Evolutionary conservation across 1,140 invertebrate species (phyloP), one percentile per base, ranked within the genome.

Genomic region (Grapholita molesta): DNA sequence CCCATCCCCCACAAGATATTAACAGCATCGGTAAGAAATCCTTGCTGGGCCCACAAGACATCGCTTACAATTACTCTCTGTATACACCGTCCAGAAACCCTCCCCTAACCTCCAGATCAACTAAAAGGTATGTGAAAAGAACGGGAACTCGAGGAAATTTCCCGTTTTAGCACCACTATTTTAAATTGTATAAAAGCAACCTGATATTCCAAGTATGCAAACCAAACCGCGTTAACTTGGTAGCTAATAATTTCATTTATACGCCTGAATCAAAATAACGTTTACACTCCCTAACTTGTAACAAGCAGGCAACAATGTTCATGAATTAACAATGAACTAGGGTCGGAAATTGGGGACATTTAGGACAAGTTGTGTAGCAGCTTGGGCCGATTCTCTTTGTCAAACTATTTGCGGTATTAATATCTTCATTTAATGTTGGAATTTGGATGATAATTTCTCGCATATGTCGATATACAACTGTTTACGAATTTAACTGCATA

Each of bases 261-360:
- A 75, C 52, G 42, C 18, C 55, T 57, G 21, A 72, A 67, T 72
- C 57, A 74, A 67, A 71, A 61, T 52, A 74, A 64, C 69, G 70
- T 74, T 75, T 79, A 74, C 70, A 70, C 52, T 74, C 69, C 15
- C 35, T 5, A 74, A 79, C 69, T 77, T 69, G 74, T 79, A 78
- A 80, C 74, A 78, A 75, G 61, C 30, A 72, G 67, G 42, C 64
- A 74, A 81, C 81, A 81, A 75, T 81, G 75, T 71, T 70, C 48
- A 79, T 83, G 80, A 83, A 83, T 83, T 79, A 78, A 78, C 76
- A 79, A 80, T 80, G 74, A 80, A 79, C 70, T 72, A 53, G 68
- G 66, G 55, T 68, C 32, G 71, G 71, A 75, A 77, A 82, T 79
- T 77, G 70, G 69, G 67, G 66, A 55, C 67, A 57, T 77, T 79